phyloP scores from a whole-genome alignment of 2,888 invertebrate species.

The Leptinotarsa haldemani region DNA sequence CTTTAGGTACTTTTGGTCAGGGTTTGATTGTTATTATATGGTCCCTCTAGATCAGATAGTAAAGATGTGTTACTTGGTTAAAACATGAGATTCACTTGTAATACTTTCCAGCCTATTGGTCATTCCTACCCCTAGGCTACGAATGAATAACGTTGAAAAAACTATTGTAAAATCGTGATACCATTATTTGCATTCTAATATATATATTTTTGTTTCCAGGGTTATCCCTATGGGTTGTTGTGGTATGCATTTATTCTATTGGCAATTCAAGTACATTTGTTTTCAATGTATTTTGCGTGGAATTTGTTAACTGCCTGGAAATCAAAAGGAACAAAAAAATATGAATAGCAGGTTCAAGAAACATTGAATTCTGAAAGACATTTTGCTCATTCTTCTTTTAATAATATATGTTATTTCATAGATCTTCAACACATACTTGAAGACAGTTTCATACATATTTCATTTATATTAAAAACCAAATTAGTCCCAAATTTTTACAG shows the following conservation, averaged over 20 bases:
- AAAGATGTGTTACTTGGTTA: no score
- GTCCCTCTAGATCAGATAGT: no score
- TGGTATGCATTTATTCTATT: constrained; percentile 92
- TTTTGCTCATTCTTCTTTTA: constrained; percentile 30
- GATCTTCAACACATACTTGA: not conserved
- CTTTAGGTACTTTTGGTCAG: no score
- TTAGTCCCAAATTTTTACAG: no score
- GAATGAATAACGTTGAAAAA: not conserved
- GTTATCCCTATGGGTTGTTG: constrained; percentile 89
- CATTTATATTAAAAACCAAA: not conserved
- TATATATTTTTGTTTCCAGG: constrained; percentile 69
- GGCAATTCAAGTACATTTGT: constrained; percentile 89
- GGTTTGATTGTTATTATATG: no score
- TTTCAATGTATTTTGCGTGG: constrained; percentile 86
- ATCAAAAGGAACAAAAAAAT: constrained; percentile 78
- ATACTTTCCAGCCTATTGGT: not conserved
- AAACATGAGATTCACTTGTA: not conserved
- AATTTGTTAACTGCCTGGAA: constrained; percentile 88
- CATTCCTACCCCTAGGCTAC: no score
- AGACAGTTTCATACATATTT: not conserved
- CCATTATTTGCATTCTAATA: not conserved
- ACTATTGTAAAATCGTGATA: not conserved
- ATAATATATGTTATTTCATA: constrained; percentile 9
- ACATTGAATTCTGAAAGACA: constrained; percentile 13
- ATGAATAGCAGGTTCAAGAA: constrained; percentile 56